Evolutionary conservation across 2,113 vertebrate genomes (phyloP).

Genomic region (Tachuris rubrigastra): DNA sequence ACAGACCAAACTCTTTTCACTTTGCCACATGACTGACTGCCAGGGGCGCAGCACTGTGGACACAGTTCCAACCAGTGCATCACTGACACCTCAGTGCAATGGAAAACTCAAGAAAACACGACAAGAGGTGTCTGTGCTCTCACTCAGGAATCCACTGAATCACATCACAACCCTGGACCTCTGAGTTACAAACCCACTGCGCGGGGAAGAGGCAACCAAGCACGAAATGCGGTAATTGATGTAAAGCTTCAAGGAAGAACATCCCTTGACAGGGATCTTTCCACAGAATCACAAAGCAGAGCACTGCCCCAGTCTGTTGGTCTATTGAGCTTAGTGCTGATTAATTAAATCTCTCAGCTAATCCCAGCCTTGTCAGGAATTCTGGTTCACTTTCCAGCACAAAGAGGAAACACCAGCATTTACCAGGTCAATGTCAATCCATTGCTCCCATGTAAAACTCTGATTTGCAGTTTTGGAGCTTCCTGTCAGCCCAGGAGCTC

Average conservation of each 20-base stretch:
- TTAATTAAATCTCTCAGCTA: neutral
- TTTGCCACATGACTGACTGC: neutral
- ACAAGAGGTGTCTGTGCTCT: neutral
- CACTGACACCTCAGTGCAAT: no score
- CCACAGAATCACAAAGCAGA: neutral
- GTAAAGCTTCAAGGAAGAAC: neutral
- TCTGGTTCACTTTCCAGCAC: neutral
- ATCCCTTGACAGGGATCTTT: neutral
- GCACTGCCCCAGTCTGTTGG: neutral
- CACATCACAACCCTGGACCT: neutral
- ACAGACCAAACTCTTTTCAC: neutral
- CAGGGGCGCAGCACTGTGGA: neutral
- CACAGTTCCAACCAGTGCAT: neutral
- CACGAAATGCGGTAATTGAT: neutral
- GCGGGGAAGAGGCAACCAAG: neutral
- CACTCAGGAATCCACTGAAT: no score
- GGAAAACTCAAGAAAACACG: neutral
- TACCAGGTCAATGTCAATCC: neutral
- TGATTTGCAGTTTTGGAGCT: neutral
- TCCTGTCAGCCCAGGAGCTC: neutral
- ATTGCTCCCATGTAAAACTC: rapidly evolving
- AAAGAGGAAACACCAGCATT: neutral
- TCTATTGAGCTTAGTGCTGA: neutral
- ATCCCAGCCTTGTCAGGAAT: neutral
- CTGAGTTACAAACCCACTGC: neutral